Conservation (phyloP, 2,797 vertebrate species). For the Tokudaia muenninki region DNA sequence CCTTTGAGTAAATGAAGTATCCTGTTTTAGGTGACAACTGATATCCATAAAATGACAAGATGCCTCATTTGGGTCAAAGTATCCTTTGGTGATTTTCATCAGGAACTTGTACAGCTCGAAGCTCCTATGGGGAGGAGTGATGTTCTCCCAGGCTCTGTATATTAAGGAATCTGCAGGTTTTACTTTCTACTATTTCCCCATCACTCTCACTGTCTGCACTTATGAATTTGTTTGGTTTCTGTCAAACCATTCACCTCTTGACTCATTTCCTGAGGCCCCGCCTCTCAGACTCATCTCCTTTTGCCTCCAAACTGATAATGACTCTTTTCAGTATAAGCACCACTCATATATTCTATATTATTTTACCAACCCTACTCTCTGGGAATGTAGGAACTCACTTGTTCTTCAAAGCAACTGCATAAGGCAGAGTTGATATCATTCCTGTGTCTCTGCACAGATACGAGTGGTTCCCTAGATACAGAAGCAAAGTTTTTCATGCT, state of each 20-base stretch:
- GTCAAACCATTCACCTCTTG: background rate
- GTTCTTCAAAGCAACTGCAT: background rate
- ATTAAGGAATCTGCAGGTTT: background rate
- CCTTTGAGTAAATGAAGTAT: slow-evolving; percentile 51
- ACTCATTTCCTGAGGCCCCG: background rate
- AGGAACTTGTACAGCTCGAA: background rate
- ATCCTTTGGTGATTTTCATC: slow-evolving; percentile 47
- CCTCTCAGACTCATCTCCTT: background rate
- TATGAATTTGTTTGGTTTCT: background rate
- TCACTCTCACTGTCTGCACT: accelerated
- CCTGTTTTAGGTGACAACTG: slow-evolving; percentile 6
- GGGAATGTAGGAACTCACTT: background rate
- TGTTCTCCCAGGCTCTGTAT: background rate
- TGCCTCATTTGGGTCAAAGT: slow-evolving; percentile 39
- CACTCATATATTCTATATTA: background rate
- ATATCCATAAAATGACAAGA: slow-evolving; percentile 64
- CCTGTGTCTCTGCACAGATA: background rate
- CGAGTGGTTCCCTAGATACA: background rate
- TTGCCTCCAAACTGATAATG: background rate
- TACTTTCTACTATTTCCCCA: background rate
- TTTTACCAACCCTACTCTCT: background rate
- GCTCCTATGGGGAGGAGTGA: background rate
- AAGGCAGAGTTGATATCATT: background rate
- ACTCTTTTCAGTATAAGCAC: background rate
- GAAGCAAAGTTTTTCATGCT: background rate